These are phyloP conservation scores for Drosophila yakuba DNA, from an alignment of 1,140 invertebrate genomes.

Conservation along the genomic window DNA sequence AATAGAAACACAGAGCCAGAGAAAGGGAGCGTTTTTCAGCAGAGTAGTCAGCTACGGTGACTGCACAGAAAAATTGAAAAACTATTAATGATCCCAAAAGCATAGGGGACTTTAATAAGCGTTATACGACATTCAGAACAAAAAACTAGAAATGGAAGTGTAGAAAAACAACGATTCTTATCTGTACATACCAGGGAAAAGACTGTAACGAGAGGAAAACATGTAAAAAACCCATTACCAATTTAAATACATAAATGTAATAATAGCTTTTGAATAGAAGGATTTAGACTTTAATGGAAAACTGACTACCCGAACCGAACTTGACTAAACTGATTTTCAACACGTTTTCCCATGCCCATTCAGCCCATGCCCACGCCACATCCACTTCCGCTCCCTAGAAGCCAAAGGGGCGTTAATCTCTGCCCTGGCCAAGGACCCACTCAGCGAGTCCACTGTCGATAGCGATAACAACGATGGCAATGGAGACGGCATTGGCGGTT, in stretches of 20 bases:
- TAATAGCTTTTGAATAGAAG: too few relatives aligned
- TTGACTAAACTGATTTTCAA: constrained; percentile 1
- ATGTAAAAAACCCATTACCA: too few relatives aligned
- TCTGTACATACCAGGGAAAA: too few relatives aligned
- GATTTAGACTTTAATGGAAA: too few relatives aligned
- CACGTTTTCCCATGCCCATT: constrained; percentile 22
- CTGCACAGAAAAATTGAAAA: constrained; percentile 27
- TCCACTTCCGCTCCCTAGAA: constrained; percentile 15
- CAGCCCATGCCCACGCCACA: background rate
- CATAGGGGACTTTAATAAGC: constrained; percentile 18
- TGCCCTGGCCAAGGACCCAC: constrained; percentile 60
- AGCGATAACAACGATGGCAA: constrained; percentile 13
- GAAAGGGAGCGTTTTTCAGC: constrained; percentile 1
- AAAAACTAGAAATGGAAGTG: background rate
- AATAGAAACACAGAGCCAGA: background rate
- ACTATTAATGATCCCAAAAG: constrained; percentile 23
- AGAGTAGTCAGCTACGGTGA: constrained; percentile 7
- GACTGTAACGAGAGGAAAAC: too few relatives aligned
- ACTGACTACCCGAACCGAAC: constrained; percentile 17
- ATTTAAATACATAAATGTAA: too few relatives aligned
- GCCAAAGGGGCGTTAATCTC: constrained; percentile 72
- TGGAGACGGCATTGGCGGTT: constrained; percentile 19
- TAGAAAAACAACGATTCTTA: too few relatives aligned
- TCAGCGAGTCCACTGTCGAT: constrained; percentile 36
- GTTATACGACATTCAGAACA: constrained; percentile 5